These are phyloP conservation scores for Threskiornis aethiopicus DNA, from an alignment of 2,797 vertebrate genomes.

Conservation along the genomic window DNA sequence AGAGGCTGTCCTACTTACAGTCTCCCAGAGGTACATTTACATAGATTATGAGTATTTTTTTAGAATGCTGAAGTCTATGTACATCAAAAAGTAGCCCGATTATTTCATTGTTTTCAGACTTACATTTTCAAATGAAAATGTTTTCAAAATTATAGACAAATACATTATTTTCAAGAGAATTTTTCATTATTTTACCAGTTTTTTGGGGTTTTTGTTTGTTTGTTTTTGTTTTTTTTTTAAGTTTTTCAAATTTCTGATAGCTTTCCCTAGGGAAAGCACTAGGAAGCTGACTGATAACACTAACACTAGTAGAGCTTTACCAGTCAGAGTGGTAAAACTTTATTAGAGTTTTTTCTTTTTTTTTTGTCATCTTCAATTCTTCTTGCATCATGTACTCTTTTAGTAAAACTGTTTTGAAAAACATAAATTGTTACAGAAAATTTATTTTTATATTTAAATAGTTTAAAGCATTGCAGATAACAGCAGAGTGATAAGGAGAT, in stretches of 20 bases:
- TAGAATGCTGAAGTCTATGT: fast-evolving
- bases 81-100: neutral
- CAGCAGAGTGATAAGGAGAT: neutral
- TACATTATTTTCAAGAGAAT: neutral
- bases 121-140: neutral
- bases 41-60: neutral
- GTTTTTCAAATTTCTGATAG: neutral
- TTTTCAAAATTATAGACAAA: neutral
- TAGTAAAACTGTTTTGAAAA: neutral
- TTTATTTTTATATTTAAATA: neutral
- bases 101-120: neutral
- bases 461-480: neutral
- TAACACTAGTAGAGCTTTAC: neutral
- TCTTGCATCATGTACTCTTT: neutral
- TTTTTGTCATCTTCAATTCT: neutral
- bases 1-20: neutral
- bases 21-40: neutral
- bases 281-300: neutral
- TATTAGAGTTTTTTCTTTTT: neutral
- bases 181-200: neutral
- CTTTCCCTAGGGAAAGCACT: neutral
- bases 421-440: neutral
- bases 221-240: neutral
- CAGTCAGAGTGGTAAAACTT: neutral
- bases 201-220: too few relatives aligned